phyloP scores from a whole-genome alignment of 1,140 invertebrate genomes.

The Schlechtendalia chinensis region DNA sequence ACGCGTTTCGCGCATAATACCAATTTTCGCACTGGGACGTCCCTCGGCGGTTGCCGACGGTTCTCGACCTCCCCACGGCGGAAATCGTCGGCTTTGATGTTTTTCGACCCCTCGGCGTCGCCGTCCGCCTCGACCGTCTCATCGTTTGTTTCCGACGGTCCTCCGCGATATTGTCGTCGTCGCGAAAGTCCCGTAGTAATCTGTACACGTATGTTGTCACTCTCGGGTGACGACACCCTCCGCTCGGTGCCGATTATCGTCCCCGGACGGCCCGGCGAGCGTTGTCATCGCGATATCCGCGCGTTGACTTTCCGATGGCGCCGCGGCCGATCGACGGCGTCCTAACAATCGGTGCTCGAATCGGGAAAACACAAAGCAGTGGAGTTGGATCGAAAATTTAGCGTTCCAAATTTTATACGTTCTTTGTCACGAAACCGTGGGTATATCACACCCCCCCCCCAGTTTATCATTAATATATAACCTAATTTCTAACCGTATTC shows the following conservation, averaged over 20 bases:
- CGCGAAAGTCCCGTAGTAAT: too few species aligned
- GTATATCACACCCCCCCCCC: too few species aligned
- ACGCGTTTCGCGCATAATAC: not conserved
- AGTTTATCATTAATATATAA: too few species aligned
- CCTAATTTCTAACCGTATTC: too few species aligned
- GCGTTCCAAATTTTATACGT: too few species aligned
- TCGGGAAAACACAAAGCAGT: too few species aligned
- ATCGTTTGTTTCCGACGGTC: not conserved
- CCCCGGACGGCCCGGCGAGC: not conserved
- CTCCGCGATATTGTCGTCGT: not conserved
- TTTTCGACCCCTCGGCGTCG: not conserved
- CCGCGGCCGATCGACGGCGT: too few species aligned
- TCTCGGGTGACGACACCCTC: slow-evolving; percentile 4
- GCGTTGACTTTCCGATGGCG: too few species aligned
- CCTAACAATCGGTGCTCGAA: too few species aligned
- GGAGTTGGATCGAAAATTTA: too few species aligned
- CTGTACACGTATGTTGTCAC: not conserved
- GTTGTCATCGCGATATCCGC: too few species aligned
- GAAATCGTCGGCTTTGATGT: slow-evolving; percentile 36
- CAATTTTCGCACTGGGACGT: not conserved
- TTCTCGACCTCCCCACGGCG: not conserved
- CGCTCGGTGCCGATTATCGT: not conserved
- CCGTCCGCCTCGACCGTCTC: not conserved
- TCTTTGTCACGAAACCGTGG: too few species aligned
- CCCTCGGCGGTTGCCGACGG: not conserved